Percentiles rank a stretch among this genome's conserved stretches.
These are phyloP conservation scores for Drosophila neonasuta DNA, from an alignment of 2,888 invertebrate species.

Conservation along the genomic window DNA sequence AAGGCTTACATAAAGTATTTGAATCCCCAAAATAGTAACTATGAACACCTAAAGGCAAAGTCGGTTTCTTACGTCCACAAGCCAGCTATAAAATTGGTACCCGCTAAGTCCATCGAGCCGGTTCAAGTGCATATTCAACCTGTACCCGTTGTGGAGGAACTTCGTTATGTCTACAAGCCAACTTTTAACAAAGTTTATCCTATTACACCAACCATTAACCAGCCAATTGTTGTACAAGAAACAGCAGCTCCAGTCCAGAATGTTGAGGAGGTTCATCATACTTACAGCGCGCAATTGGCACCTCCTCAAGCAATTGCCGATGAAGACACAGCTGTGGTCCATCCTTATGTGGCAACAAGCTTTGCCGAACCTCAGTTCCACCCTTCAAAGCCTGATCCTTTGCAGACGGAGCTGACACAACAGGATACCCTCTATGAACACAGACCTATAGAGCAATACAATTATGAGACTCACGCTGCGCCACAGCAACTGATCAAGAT, in stretches of 20 bases:
- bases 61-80: slow-evolving; percentile 39
- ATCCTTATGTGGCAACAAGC: slow-evolving; percentile 20
- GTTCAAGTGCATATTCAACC: slow-evolving; percentile 75
- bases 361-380: slow-evolving; percentile 61
- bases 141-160: slow-evolving; percentile 75
- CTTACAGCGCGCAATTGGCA: slow-evolving; percentile 55
- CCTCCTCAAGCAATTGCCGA: slow-evolving; percentile 1
- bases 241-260: slow-evolving; percentile 5
- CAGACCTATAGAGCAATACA: slow-evolving; percentile 55
- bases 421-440: slow-evolving; percentile 31
- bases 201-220: slow-evolving; percentile 47
- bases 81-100: slow-evolving; percentile 49
- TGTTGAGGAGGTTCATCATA: slow-evolving; percentile 63
- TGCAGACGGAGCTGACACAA: slow-evolving; percentile 45
- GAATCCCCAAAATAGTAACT: slow-evolving; percentile 69
- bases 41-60: slow-evolving; percentile 58
- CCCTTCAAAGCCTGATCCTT: slow-evolving; percentile 66
- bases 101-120: slow-evolving; percentile 42
- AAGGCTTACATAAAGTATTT: slow-evolving; percentile 76
- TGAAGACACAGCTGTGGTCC: slow-evolving; percentile 9
- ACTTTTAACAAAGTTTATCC: slow-evolving; percentile 38
- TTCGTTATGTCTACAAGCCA: slow-evolving; percentile 74
- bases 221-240: slow-evolving; percentile 75
- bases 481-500: slow-evolving; percentile 64
- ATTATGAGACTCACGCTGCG: slow-evolving; percentile 52